Evolutionary conservation across 2,113 vertebrate species (phyloP).

Genomic region (Grantiella picta): DNA sequence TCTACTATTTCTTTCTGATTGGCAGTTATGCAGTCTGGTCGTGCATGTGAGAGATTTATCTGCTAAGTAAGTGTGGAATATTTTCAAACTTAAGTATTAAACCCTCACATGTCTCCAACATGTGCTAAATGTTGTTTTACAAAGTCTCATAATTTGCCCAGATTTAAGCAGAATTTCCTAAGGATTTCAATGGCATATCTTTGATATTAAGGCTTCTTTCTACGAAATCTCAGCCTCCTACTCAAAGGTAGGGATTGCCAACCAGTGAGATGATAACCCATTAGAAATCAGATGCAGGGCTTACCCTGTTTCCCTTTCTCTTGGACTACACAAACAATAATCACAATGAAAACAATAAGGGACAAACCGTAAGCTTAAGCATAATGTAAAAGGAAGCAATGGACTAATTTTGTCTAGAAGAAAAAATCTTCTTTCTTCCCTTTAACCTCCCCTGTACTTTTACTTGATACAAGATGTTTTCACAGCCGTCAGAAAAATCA

Average conservation of each 20-base stretch:
- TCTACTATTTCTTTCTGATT: not conserved
- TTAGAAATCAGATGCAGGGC: not conserved
- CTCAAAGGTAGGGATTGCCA: not conserved
- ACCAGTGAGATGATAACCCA: not conserved
- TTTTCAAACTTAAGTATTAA: not conserved
- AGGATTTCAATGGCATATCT: not conserved
- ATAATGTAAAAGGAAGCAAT: not conserved
- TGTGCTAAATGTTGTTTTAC: not conserved
- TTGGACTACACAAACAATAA: not conserved
- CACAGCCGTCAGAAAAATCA: slow-evolving; percentile 44
- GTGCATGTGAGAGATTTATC: not conserved
- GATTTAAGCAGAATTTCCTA: not conserved
- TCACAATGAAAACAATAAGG: not conserved
- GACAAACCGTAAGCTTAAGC: not conserved
- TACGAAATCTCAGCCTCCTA: not conserved
- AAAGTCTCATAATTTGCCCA: not conserved
- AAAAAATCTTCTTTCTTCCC: slow-evolving; percentile 10
- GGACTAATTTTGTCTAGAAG: not conserved
- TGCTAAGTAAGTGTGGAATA: not conserved
- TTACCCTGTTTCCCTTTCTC: not conserved
- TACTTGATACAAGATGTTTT: slow-evolving; percentile 11
- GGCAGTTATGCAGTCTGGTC: not conserved
- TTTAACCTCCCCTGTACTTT: not conserved
- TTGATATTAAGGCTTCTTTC: not conserved
- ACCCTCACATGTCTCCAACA: not conserved